Evolutionary conservation across 2,113 vertebrate genomes (phyloP).

Genomic region (Leptocoma aspasia): DNA sequence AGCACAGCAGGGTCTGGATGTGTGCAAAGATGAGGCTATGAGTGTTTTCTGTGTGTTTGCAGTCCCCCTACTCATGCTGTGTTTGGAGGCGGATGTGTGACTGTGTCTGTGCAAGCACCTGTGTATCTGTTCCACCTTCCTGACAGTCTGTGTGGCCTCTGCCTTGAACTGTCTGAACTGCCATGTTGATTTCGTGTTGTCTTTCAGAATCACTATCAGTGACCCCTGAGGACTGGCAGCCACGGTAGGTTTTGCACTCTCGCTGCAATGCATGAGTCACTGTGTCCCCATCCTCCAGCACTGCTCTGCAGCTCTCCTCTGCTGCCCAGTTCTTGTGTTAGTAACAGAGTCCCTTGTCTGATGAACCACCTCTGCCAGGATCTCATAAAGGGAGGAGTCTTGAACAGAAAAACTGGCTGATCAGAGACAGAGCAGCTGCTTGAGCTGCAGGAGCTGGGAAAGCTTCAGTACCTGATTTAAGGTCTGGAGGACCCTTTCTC

Average conservation of each 20-base stretch:
- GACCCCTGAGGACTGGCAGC: slow-evolving; percentile 93
- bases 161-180: slow-evolving; percentile 75
- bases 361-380: slow-evolving; percentile 60
- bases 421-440: slow-evolving; percentile 18
- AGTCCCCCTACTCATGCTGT: slow-evolving; percentile 7
- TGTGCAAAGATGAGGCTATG: background rate
- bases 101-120: background rate
- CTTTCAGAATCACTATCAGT: slow-evolving; percentile 99
- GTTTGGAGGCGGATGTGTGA: background rate
- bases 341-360: slow-evolving; percentile 51
- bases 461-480: background rate
- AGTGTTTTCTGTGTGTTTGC: background rate
- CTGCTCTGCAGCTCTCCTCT: slow-evolving; percentile 53
- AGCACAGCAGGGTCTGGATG: background rate
- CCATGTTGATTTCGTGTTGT: slow-evolving; percentile 89
- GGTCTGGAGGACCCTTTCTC: background rate
- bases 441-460: slow-evolving; percentile 22
- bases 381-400: slow-evolving; percentile 62
- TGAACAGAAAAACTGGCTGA: slow-evolving; percentile 37
- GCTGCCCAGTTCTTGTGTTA: slow-evolving; percentile 13
- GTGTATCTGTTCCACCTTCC: slow-evolving; percentile 20
- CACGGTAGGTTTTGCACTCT: slow-evolving; percentile 87
- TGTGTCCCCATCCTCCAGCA: slow-evolving; percentile 56
- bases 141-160: slow-evolving; percentile 61
- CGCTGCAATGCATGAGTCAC: slow-evolving; percentile 69